Evolutionary conservation across 2,888 invertebrate species (phyloP).

Genomic region (Eustalomyia histrio): DNA sequence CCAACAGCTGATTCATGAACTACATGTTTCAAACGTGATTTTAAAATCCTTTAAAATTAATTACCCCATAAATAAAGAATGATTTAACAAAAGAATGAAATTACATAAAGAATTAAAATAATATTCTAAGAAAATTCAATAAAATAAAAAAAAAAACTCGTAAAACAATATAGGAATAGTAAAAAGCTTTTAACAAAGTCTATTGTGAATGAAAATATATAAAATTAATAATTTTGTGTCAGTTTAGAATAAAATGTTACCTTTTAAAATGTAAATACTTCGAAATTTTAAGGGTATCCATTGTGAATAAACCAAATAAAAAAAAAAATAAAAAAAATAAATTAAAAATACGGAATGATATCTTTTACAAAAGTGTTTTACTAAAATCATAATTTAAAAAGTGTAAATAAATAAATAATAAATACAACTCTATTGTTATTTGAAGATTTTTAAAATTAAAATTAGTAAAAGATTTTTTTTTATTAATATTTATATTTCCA

Average conservation of each 20-base stretch:
- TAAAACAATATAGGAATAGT: not conserved
- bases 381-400: too few relatives aligned
- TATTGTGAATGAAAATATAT: not conserved
- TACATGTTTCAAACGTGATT: slow-evolving; percentile 6
- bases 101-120: not conserved
- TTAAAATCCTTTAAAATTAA: slow-evolving; percentile 34
- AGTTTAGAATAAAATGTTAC: too few relatives aligned
- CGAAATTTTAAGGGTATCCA: not conserved
- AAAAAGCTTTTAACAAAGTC: not conserved
- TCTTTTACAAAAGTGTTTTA: too few relatives aligned
- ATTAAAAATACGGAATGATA: too few relatives aligned
- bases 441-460: not conserved
- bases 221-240: not conserved
- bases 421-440: too few relatives aligned
- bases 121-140: not conserved
- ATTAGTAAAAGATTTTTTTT: not conserved
- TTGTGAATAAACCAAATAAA: not conserved
- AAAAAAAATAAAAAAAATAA: too few relatives aligned
- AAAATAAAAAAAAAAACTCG: not conserved
- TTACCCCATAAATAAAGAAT: slow-evolving; percentile 1
- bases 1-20: slow-evolving; percentile 45
- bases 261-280: too few relatives aligned
- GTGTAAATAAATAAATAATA: too few relatives aligned
- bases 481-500: not conserved
- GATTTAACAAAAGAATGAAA: not conserved